Base-by-base conservation (phyloP, 1,140 invertebrate genomes). In the Gonatopus flavifemur region DNA sequence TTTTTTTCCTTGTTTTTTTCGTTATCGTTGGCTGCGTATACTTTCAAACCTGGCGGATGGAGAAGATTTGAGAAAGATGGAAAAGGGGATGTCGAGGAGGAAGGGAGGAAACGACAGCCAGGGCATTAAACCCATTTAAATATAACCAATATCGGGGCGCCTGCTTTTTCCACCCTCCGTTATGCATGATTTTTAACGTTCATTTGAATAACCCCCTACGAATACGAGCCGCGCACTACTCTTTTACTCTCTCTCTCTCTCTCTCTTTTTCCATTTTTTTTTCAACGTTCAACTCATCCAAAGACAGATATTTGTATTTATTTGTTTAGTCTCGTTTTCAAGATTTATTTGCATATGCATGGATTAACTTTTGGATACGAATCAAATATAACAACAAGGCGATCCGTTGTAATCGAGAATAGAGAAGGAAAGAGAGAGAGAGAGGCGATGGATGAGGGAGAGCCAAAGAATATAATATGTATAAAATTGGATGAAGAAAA, bases 141-240 rank as follows among this genome's bases (percentile, higher is more conserved):
- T 70, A 72, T 70, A 62, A 57, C 57, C 66, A 62, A 69, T 65
- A 62, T 46, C 49, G 32, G 52, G 44, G 41, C 43, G 51, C 46
- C 42, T 28, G 25, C 25, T 12, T 33, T 33, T 59, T 63, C 66
- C 48, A 58, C 55, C 55, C 52, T 55, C 39, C 40, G 59, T 67
- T 62, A 69, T 61, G 57, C 47, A 71, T 65, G 70, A 70, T 68
- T 73, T 73, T 73, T 63, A 62, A 59, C 63, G 67, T 72, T 73
- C 61, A 72, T 71, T 75, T 66, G 66, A 71, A 72, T 69, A 72
- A 69, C 64, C 63, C 63, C 57, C 36, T 53, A 66, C 59, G 65
- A 72, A 67, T 67, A 62, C 51, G 70, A 67, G 64, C 66, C 69
- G 69, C 70, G 70, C 66, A 72, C 68, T 59, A 60, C 57, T 66